Evolutionary conservation across 37 sponge, comb jelly and placozoan genomes (phyloP).

Genomic region (Ianthella basta): DNA sequence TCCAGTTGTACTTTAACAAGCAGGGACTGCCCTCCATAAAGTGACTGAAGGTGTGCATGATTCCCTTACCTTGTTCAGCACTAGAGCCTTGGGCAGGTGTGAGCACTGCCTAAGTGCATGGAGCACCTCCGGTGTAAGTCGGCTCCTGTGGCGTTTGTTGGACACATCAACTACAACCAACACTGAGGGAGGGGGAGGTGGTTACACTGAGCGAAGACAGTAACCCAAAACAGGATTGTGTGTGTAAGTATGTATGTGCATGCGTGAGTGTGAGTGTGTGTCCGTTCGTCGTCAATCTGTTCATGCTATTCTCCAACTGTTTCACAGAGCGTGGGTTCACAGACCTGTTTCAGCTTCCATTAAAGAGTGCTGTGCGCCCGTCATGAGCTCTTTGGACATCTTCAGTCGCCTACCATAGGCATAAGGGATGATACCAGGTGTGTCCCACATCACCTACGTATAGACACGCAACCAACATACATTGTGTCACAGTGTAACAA

Average conservation of each 20-base stretch:
- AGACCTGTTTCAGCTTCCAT: conserved; percentile 76
- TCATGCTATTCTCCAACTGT: background rate
- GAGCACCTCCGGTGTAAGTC: conserved; percentile 38
- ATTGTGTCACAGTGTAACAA: background rate
- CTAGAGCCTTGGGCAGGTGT: conserved; percentile 64
- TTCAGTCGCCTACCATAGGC: conserved; percentile 62
- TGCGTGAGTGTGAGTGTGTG: background rate
- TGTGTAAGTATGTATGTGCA: background rate
- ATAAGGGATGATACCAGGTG: conserved; percentile 71
- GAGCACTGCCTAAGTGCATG: conserved; percentile 15
- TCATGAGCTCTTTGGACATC: conserved; percentile 57
- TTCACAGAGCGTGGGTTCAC: background rate
- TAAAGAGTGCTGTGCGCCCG: conserved; percentile 61
- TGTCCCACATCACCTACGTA: conserved; percentile 72
- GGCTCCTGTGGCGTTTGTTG: conserved; percentile 51
- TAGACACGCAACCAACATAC: background rate
- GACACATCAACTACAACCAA: conserved; percentile 79
- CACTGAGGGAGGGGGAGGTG: conserved; percentile 27
- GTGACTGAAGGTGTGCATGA: no score
- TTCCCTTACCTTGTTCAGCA: conserved; percentile 81
- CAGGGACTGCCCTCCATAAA: no score
- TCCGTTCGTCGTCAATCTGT: no score
- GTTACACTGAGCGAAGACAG: background rate
- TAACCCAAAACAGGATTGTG: background rate
- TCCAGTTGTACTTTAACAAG: no score